Percentiles rank a stretch among this genome's conserved stretches.
phyloP scores from a whole-genome alignment of 2,888 invertebrate species.

The Siphlonurus alternatus region DNA sequence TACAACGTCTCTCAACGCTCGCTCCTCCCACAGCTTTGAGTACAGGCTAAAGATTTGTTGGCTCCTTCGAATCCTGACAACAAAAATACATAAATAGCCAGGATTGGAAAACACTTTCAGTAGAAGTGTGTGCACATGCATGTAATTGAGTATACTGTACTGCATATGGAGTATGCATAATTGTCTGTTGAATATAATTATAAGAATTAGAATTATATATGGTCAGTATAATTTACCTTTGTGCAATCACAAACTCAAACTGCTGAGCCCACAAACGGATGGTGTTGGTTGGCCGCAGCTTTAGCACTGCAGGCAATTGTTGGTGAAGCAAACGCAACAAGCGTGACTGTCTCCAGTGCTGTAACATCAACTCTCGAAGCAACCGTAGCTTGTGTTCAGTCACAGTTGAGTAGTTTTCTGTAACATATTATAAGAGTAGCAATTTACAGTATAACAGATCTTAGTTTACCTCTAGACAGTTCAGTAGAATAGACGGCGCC shows the following conservation, averaged over 20 bases:
- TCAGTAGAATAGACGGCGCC: no score
- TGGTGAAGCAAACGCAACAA: not conserved
- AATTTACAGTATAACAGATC: no score
- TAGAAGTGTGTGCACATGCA: conserved; percentile 29
- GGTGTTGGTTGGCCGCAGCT: not conserved
- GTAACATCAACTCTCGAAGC: no score
- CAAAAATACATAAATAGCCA: no score
- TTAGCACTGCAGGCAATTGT: not conserved
- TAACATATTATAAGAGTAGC: no score
- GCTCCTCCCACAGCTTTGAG: conserved; percentile 42
- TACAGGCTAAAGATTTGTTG: conserved; percentile 45
- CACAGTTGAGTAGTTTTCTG: no score
- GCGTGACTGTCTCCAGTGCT: no score
- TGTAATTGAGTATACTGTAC: conserved; percentile 31
- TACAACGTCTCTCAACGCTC: conserved; percentile 35
- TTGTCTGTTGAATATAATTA: not conserved
- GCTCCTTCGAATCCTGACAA: conserved; percentile 41
- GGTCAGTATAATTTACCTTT: no score
- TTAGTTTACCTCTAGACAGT: no score
- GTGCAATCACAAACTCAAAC: not conserved
- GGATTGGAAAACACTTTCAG: no score
- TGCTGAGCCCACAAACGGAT: conserved; percentile 6
- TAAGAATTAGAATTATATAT: no score
- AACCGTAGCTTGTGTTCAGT: no score
- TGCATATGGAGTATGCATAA: conserved; percentile 20